Conservation (phyloP, 2,113 vertebrate species). For the Camarhynchus parvulus region DNA sequence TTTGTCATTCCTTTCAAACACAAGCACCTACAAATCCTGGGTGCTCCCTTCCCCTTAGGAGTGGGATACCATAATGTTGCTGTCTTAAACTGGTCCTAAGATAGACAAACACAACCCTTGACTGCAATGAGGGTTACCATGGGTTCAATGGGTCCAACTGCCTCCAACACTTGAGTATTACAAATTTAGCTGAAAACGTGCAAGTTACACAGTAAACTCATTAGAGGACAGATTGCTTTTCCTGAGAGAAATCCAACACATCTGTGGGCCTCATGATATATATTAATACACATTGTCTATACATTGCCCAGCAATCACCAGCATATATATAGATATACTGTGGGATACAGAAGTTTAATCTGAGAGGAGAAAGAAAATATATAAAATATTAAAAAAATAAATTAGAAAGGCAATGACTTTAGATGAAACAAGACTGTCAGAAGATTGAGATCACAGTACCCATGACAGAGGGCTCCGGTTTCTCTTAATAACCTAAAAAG, state of each 20-base stretch:
- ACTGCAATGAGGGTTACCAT: background rate
- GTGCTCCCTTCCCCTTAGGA: background rate
- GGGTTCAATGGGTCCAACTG: background rate
- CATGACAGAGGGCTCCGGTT: fast-evolving
- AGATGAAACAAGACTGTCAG: background rate
- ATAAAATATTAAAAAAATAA: background rate
- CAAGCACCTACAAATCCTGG: background rate
- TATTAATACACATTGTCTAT: background rate
- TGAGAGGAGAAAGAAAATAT: background rate
- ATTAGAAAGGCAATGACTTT: background rate
- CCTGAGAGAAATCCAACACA: background rate
- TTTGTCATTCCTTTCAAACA: fast-evolving
- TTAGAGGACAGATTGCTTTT: background rate
- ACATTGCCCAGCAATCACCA: background rate
- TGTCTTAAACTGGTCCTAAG: background rate
- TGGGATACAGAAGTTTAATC: background rate
- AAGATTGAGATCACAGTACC: background rate
- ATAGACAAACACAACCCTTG: background rate
- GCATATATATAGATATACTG: background rate
- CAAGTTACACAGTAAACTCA: background rate
- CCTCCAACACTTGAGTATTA: background rate
- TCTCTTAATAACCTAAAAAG: background rate
- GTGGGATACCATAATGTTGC: background rate
- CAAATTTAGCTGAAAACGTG: background rate
- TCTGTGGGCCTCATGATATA: background rate